Evolutionary conservation across 2,113 vertebrate genomes (phyloP).

Genomic region (Zosterops hypoxanthus): DNA sequence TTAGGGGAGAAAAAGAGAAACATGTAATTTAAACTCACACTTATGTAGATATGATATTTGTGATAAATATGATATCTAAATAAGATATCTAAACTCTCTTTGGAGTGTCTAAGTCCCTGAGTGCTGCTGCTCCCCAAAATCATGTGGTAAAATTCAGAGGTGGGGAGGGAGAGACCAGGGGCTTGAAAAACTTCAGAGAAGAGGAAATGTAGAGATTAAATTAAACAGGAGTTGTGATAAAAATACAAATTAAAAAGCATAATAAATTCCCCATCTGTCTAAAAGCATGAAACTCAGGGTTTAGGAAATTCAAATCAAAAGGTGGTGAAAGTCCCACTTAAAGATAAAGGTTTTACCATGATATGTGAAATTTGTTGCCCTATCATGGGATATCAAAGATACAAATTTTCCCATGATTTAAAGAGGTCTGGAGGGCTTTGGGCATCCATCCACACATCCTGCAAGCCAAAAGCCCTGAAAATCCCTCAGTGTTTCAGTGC

Average conservation of each 20-base stretch:
- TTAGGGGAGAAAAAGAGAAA: neutral
- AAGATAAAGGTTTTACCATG: neutral
- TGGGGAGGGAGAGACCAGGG: neutral
- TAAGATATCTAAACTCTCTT: neutral
- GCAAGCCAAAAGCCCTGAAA: neutral
- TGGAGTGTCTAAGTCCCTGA: neutral
- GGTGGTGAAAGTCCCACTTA: neutral
- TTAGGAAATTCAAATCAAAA: neutral
- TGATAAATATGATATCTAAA: neutral
- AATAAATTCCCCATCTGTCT: neutral
- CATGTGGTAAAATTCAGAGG: neutral
- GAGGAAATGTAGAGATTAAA: neutral
- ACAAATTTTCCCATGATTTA: neutral
- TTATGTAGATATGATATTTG: neutral
- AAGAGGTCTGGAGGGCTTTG: neutral
- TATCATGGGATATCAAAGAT: neutral
- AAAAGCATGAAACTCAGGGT: neutral
- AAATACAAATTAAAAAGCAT: neutral
- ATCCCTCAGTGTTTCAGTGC: neutral
- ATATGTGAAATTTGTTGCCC: neutral
- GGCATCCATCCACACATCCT: neutral
- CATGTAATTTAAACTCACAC: neutral
- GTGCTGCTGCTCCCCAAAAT: neutral
- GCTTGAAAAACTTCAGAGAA: neutral
- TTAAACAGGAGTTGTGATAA: rapidly evolving